phyloP scores from a whole-genome alignment of 2,888 invertebrate genomes.

The Eupithecia insigniata region DNA sequence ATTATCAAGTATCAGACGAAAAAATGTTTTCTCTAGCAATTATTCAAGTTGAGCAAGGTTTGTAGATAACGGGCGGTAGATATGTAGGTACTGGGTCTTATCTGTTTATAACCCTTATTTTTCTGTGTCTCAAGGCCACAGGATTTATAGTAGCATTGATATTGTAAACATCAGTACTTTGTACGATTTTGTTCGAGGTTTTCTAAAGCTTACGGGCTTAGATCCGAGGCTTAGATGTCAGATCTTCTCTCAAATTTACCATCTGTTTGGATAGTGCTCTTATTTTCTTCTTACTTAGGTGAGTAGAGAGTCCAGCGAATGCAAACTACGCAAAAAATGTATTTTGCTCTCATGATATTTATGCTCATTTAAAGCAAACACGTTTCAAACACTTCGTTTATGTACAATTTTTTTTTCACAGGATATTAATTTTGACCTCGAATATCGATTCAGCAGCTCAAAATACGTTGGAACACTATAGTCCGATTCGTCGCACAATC shows the following conservation, averaged over 20 bases:
- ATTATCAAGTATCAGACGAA: neutral
- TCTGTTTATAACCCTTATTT: neutral
- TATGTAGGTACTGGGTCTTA: neutral
- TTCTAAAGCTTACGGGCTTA: slow-evolving; percentile 6
- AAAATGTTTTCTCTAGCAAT: neutral
- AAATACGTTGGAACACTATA: too few relatives aligned
- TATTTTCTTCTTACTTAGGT: too few relatives aligned
- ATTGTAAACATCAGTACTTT: slow-evolving; percentile 4
- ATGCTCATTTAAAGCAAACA: too few relatives aligned
- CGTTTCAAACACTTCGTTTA: too few relatives aligned
- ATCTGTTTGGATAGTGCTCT: too few relatives aligned
- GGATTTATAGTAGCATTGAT: slow-evolving; percentile 8
- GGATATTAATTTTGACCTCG: too few relatives aligned
- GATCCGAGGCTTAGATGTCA: neutral
- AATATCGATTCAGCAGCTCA: too few relatives aligned
- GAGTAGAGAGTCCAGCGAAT: too few relatives aligned
- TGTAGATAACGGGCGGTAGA: neutral
- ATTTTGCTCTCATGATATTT: too few relatives aligned
- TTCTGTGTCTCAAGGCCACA: neutral
- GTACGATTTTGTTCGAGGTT: slow-evolving; percentile 11
- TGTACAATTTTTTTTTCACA: too few relatives aligned
- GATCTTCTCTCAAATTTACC: neutral
- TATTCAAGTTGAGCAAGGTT: neutral
- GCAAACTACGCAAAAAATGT: too few relatives aligned
- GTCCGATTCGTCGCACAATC: too few relatives aligned